These are phyloP conservation scores for Drosophila nr. perissopoda DNA, from an alignment of 2,888 invertebrate genomes.

Conservation along the genomic window DNA sequence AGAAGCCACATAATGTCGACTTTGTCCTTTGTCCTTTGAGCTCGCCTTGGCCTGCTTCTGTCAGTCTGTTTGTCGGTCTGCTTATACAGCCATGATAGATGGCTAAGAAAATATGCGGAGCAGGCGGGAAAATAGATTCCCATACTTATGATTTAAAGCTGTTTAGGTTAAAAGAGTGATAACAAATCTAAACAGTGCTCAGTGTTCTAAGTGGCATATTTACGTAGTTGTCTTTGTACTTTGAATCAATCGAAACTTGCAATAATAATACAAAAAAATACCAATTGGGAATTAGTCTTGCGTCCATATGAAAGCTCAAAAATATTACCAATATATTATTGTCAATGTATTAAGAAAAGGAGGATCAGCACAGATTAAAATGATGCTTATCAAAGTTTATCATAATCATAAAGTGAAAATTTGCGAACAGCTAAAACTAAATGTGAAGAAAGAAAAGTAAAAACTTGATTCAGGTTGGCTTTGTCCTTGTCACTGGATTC, in stretches of 20 bases:
- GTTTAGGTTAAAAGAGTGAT: neutral
- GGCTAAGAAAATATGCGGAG: neutral
- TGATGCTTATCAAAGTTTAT: neutral
- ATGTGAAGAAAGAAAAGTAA: neutral
- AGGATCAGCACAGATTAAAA: neutral
- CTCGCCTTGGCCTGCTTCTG: neutral
- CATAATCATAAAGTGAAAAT: neutral
- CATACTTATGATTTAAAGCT: neutral
- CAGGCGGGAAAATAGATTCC: neutral
- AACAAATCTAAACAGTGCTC: neutral
- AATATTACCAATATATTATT: too few species aligned
- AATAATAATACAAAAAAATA: too few species aligned
- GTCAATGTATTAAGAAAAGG: neutral
- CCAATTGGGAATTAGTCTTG: too few species aligned
- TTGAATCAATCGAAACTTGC: neutral
- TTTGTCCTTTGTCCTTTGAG: constrained; percentile 1
- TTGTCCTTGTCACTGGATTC: neutral
- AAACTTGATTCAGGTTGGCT: neutral
- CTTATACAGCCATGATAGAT: constrained; percentile 17
- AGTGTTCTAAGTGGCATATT: neutral
- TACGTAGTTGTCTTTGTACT: neutral
- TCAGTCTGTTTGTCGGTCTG: constrained; percentile 3
- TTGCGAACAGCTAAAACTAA: too few species aligned
- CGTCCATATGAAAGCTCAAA: too few species aligned
- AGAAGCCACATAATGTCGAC: constrained; percentile 12